Evolutionary conservation across 2,888 invertebrate genomes (phyloP).

Genomic region (Troides helena): DNA sequence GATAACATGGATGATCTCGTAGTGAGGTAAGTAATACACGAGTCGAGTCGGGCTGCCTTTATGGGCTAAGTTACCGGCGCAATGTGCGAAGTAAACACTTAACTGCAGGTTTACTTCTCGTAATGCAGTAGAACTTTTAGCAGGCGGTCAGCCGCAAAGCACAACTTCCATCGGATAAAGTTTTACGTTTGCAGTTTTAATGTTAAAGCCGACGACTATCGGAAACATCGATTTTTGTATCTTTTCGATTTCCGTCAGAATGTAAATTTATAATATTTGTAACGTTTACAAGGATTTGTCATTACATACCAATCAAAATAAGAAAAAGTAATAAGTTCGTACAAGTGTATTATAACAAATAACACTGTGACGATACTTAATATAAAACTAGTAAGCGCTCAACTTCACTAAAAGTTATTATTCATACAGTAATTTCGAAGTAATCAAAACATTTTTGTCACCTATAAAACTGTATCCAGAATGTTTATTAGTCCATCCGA

Average conservation of each 20-base stretch:
- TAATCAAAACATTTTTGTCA: no score
- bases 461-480: no score
- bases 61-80: constrained; percentile 35
- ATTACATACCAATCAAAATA: no score
- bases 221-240: constrained; percentile 6
- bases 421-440: no score
- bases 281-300: not conserved
- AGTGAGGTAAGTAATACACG: constrained; percentile 28
- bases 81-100: constrained; percentile 74
- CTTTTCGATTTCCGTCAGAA: not conserved
- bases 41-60: constrained; percentile 47
- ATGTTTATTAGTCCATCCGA: no score
- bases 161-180: constrained; percentile 56
- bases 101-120: constrained; percentile 70
- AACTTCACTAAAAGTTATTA: no score
- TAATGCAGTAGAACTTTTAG: constrained; percentile 65
- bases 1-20: constrained; percentile 29
- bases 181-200: constrained; percentile 67
- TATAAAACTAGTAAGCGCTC: no score
- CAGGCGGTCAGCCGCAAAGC: constrained; percentile 56
- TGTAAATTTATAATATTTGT: not conserved
- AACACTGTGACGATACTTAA: no score
- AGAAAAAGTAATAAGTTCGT: no score
- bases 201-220: constrained; percentile 48
- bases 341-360: no score